Evolutionary conservation across 2,888 invertebrate genomes (phyloP).

Genomic region (Thecocarcelia acutangulata): DNA sequence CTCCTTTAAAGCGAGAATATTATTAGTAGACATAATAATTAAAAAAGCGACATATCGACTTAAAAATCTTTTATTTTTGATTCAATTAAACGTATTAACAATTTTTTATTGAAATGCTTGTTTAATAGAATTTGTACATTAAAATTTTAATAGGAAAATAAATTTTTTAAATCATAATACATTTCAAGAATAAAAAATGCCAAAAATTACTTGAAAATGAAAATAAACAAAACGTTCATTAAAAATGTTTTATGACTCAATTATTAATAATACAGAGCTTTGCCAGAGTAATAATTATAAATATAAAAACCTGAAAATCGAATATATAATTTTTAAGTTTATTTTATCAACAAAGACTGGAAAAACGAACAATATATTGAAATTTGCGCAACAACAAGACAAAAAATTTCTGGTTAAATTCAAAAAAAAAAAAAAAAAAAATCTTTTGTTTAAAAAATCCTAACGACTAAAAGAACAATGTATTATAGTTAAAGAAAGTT

Average conservation of each 20-base stretch:
- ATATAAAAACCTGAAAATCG: conserved; percentile 21
- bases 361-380: conserved; percentile 61
- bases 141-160: conserved; percentile 26
- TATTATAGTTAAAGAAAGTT: conserved; percentile 38
- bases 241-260: conserved; percentile 71
- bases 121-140: conserved; percentile 40
- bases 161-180: conserved; percentile 47
- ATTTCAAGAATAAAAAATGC: conserved; percentile 51
- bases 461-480: conserved; percentile 19
- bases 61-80: conserved; percentile 60
- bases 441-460: conserved; percentile 21
- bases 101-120: conserved; percentile 48
- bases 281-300: conserved; percentile 66
- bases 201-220: conserved; percentile 43
- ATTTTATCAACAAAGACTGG: conserved; percentile 72
- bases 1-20: conserved; percentile 17
- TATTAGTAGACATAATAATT: conserved; percentile 48
- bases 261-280: conserved; percentile 69
- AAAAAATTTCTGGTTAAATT: conserved; percentile 41
- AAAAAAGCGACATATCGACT: conserved; percentile 71
- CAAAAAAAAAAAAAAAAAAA: no score
- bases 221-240: conserved; percentile 66
- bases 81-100: conserved; percentile 58
- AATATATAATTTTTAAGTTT: conserved; percentile 55
- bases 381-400: background rate